Conservation (phyloP, 2,797 vertebrate species). For the Okamejei kenojei region DNA sequence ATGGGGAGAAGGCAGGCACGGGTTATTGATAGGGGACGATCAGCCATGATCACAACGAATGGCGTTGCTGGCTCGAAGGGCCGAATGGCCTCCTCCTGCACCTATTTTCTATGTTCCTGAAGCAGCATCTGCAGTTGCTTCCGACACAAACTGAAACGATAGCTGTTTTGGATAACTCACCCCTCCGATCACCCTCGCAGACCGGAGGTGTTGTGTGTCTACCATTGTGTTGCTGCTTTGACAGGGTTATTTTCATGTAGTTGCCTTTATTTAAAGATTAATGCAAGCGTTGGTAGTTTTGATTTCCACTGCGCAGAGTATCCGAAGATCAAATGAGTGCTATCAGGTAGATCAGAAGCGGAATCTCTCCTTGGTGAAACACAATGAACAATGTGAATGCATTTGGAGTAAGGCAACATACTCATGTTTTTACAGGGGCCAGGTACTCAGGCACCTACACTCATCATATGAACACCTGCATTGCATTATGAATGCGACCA, state of each 20-base stretch:
- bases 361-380: constrained; percentile 26
- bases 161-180: background rate
- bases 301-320: constrained; percentile 19
- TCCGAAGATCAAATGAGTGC: constrained; percentile 27
- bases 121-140: too few species aligned
- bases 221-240: background rate
- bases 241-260: constrained; percentile 31
- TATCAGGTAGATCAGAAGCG: constrained; percentile 31
- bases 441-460: constrained; percentile 9
- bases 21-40: too few species aligned
- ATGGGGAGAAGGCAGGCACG: too few species aligned
- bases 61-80: too few species aligned
- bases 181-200: background rate
- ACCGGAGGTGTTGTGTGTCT: constrained; percentile 19
- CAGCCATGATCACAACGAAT: too few species aligned
- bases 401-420: constrained; percentile 19
- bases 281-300: constrained; percentile 33
- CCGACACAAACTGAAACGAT: background rate
- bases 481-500: constrained; percentile 32
- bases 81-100: too few species aligned
- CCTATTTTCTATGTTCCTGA: too few species aligned
- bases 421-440: constrained; percentile 15
- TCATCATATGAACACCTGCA: constrained; percentile 34
- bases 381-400: constrained; percentile 29
- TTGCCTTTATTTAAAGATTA: constrained; percentile 37